Evolutionary conservation across 35 echinoderm and acorn worm species (phyloP).

Genomic region (Ptychodera flava): DNA sequence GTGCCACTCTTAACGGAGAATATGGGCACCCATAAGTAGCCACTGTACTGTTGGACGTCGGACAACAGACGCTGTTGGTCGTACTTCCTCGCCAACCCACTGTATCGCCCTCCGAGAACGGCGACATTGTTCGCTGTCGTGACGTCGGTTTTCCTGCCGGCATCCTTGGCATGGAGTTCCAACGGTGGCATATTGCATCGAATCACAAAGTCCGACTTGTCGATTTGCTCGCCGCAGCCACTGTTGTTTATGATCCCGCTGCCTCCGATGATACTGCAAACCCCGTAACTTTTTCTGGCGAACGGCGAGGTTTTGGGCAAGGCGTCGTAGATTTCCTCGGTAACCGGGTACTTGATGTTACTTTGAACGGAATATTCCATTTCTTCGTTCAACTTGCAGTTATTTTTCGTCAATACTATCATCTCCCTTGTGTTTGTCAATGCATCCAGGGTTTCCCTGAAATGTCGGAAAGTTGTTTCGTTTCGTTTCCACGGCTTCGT

Average conservation of each 20-base stretch:
- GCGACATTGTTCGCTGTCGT: constrained; percentile 23
- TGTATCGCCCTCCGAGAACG: neutral
- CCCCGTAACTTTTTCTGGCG: constrained; percentile 49
- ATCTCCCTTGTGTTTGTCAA: neutral
- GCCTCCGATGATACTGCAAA: constrained; percentile 79
- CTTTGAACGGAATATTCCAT: neutral
- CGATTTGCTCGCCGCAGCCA: constrained; percentile 59
- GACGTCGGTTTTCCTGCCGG: constrained; percentile 71
- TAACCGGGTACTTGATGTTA: neutral
- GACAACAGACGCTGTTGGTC: neutral
- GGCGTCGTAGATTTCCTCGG: neutral
- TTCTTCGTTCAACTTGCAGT: neutral
- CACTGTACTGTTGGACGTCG: neutral
- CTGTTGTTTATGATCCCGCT: constrained; percentile 87
- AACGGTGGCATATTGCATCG: constrained; percentile 90
- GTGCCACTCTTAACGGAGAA: neutral
- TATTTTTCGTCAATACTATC: neutral
- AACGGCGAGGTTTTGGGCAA: constrained; percentile 74
- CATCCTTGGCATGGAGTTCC: constrained; percentile 61
- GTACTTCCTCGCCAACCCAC: neutral
- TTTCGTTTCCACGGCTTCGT: neutral
- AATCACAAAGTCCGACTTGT: constrained; percentile 67
- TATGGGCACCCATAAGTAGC: neutral
- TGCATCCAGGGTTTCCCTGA: neutral
- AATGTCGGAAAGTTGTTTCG: neutral